Evolutionary conservation across 2,888 invertebrate species (phyloP), one percentile per base, ranked within the genome.

Genomic region (Cerastis rubricosa): DNA sequence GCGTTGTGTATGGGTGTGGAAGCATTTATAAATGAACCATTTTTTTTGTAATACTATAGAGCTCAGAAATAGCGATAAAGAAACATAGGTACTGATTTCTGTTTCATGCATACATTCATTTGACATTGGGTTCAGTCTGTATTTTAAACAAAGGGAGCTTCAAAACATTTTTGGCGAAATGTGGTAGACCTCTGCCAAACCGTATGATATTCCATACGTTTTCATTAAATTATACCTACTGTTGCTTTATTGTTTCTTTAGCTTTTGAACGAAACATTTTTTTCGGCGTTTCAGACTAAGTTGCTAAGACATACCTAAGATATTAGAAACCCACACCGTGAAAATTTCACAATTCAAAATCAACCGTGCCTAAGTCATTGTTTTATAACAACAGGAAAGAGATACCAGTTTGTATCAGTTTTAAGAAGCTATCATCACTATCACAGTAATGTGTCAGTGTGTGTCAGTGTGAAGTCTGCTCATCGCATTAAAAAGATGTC

Each of bases 371-470:
- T 7, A 51, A 68, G 35, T 3, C 3, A 3, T 69, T 40, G 19
- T 25, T 75, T 75, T 77, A 45, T 63, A 77, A 77, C 43, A 75
- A 77, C 65, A 65, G 43, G 43, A 76, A 63, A 74, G 1, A 29
- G 22, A 49, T 71, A 51, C 22, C 66, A 14, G 25, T 54, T 35
- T 19, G 25, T 35, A 25, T 12, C 19, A 54, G 14, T 47, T 51
- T 22, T 17, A 43, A 43, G 29, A 76, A 49, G 17, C 47, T 49
- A 40, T 57, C 25, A 19, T 40, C 22, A 49, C 12, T 76, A 29
- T 57, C 25, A 29, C 8, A 59, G 25, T 17, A 19, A 9, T 45
- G n/a, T 45, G 19, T 11, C 14, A 19, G 17, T 57, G 19, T 45
- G 14, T 19, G 22, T n/a, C n/a, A 3, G 19, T 2, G 19, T 22